A percentile compares a stretch with the other conserved stretches of the same genome.
Conservation (phyloP, 2,113 vertebrate genomes). For the Athene cunicularia region DNA sequence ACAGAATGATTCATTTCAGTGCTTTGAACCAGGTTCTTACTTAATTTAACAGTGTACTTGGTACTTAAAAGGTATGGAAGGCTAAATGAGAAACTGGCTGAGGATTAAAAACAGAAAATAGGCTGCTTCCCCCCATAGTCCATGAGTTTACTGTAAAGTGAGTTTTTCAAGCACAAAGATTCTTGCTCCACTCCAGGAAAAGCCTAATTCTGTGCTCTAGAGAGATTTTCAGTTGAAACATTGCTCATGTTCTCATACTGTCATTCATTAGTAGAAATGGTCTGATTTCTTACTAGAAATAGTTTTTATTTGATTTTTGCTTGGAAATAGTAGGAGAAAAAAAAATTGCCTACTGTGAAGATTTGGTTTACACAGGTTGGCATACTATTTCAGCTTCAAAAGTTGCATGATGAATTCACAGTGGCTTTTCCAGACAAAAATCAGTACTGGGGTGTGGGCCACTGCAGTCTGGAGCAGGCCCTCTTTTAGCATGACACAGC, state of each 20-base stretch:
- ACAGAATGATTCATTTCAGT: neutral
- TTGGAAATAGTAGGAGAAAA: constrained; percentile 30
- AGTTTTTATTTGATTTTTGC: neutral
- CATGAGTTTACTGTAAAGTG: neutral
- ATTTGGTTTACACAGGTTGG: neutral
- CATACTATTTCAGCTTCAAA: constrained; percentile 23
- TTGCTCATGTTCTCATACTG: constrained; percentile 8
- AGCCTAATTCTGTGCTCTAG: neutral
- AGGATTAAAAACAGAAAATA: neutral
- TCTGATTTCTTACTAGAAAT: neutral
- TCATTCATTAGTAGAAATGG: neutral
- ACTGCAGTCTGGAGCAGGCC: neutral
- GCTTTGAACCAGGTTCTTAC: neutral
- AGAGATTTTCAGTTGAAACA: neutral
- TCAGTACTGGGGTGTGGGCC: neutral
- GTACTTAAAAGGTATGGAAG: neutral
- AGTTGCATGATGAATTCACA: neutral
- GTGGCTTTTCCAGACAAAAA: neutral
- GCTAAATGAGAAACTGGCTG: neutral
- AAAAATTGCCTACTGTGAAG: constrained; percentile 6
- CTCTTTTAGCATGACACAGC: no score
- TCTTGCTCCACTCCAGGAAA: neutral
- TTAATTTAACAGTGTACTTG: neutral
- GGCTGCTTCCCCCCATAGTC: neutral
- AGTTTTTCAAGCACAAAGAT: neutral